Evolutionary conservation across 1,140 invertebrate species (phyloP).

Genomic region (Nautilus pompilius): DNA sequence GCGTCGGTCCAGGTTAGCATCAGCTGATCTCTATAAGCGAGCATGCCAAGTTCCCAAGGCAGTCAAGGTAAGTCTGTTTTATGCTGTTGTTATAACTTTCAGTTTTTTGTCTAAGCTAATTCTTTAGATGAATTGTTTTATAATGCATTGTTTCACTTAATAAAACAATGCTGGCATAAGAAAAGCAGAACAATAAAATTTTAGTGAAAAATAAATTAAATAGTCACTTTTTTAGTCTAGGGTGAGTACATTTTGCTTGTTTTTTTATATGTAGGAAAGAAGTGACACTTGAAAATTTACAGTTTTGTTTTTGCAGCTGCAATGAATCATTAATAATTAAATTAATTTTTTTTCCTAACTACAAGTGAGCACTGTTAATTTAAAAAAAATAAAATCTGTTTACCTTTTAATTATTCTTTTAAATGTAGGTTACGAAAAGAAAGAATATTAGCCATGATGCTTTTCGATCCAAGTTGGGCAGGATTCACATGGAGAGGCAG

Average conservation of each 20-base stretch:
- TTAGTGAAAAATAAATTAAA: no score
- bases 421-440: constrained; percentile 72
- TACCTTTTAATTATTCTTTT: constrained; percentile 14
- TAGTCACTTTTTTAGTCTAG: no score
- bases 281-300: neutral
- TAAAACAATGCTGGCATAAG: no score
- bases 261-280: neutral
- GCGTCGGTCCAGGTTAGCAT: constrained; percentile 82
- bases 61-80: constrained; percentile 63
- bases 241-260: no score
- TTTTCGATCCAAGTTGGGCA: constrained; percentile 85
- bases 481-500: constrained; percentile 89
- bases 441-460: constrained; percentile 88
- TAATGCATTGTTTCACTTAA: no score
- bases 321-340: neutral
- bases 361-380: neutral
- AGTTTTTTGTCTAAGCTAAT: neutral
- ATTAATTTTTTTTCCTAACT: neutral
- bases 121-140: neutral
- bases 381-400: neutral
- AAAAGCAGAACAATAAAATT: no score
- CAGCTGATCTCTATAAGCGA: constrained; percentile 85
- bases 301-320: neutral
- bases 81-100: neutral
- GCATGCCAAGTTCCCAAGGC: constrained; percentile 81